phyloP scores from a whole-genome alignment of 2,797 vertebrate genomes.

The Acomys russatus region DNA sequence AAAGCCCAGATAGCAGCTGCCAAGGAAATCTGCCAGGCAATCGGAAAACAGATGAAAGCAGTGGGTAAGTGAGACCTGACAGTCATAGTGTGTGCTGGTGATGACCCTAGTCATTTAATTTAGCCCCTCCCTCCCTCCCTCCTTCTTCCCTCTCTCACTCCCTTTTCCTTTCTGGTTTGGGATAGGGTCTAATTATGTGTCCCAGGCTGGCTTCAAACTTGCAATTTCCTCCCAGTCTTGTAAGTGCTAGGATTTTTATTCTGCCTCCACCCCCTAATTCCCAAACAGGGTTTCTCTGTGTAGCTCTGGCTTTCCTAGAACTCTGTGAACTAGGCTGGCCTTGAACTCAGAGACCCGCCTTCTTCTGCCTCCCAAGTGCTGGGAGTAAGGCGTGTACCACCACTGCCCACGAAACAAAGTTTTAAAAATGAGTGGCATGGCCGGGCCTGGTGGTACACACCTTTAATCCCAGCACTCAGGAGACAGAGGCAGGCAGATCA shows the following conservation, averaged over 20 bases:
- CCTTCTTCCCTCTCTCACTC: neutral
- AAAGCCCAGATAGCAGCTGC: conserved; percentile 99
- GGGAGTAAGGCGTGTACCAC: no score
- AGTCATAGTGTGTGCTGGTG: neutral
- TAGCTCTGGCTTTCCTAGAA: no score
- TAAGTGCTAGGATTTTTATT: neutral
- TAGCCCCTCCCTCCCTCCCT: neutral
- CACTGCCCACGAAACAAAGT: no score
- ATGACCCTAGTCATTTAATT: neutral
- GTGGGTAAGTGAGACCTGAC: conserved; percentile 96
- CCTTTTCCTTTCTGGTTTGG: neutral
- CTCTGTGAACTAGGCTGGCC: no score
- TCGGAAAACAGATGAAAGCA: conserved; percentile 99
- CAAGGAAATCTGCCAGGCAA: conserved; percentile 99
- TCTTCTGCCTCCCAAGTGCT: no score
- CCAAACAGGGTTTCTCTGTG: neutral
- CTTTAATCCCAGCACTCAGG: no score
- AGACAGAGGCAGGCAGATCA: no score
- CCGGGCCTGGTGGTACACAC: no score
- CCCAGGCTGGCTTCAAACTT: neutral
- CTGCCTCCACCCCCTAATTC: neutral
- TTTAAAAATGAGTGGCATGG: no score
- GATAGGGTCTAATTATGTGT: neutral
- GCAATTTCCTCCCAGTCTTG: neutral
- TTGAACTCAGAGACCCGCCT: no score